Evolutionary conservation across 2,113 vertebrate genomes (phyloP).

Genomic region (Dicrurus megarhynchus): DNA sequence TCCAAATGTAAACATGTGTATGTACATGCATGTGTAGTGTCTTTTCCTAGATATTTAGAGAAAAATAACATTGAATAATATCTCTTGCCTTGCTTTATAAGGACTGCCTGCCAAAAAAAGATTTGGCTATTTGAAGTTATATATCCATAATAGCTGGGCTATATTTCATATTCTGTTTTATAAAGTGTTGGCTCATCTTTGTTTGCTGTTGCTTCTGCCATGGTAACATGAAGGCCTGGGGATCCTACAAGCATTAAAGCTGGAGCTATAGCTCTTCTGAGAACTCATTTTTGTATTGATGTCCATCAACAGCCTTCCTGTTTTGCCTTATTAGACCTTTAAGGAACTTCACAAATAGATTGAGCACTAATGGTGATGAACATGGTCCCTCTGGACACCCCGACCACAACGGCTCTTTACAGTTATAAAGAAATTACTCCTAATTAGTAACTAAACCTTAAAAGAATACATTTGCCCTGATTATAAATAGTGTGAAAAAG

Average conservation of each 20-base stretch:
- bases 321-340: constrained; percentile 2
- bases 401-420: not conserved
- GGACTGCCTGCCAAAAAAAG: not conserved
- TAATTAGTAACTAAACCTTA: not conserved
- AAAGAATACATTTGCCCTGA: not conserved
- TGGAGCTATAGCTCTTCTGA: constrained; percentile 11
- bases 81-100: not conserved
- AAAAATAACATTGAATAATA: not conserved
- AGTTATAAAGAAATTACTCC: constrained; percentile 1
- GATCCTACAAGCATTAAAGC: not conserved
- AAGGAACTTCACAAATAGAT: not conserved
- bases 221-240: constrained; percentile 27
- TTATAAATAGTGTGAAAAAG: not conserved
- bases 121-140: not conserved
- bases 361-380: not conserved
- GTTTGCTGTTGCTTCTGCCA: constrained; percentile 29
- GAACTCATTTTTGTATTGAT: not conserved
- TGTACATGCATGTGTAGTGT: not conserved
- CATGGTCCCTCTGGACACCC: not conserved
- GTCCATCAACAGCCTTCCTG: not conserved
- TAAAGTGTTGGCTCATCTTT: constrained; percentile 2
- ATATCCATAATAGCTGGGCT: not conserved
- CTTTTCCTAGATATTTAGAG: not conserved
- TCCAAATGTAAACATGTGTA: not conserved
- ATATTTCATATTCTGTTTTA: constrained; percentile 29